Conservation (phyloP, 2,888 invertebrate species). For the Hirtodrosophila trivittata region DNA sequence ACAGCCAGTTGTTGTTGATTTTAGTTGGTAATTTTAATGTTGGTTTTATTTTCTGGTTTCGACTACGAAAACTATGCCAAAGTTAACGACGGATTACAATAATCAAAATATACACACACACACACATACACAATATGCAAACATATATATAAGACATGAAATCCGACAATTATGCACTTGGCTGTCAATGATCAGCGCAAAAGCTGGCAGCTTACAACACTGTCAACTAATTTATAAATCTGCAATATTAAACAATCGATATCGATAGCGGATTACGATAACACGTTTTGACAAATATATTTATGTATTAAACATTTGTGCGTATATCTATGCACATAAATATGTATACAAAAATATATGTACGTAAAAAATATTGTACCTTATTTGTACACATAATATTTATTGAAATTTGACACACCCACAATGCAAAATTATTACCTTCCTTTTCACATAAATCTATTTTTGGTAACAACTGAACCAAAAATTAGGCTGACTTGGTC, state of each 20-base stretch:
- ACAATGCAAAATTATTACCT: slow-evolving; percentile 36
- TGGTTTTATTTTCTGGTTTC: slow-evolving; percentile 62
- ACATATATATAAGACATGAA: slow-evolving; percentile 12
- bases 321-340: neutral
- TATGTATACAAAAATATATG: no score
- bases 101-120: slow-evolving; percentile 49
- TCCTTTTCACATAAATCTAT: slow-evolving; percentile 54
- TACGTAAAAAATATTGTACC: slow-evolving; percentile 3
- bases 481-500: slow-evolving; percentile 23
- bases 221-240: slow-evolving; percentile 50
- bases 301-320: slow-evolving; percentile 8
- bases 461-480: slow-evolving; percentile 66
- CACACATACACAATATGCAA: slow-evolving; percentile 18
- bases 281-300: slow-evolving; percentile 23
- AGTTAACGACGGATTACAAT: slow-evolving; percentile 73
- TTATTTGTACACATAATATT: neutral
- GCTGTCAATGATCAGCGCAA: slow-evolving; percentile 44
- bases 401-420: slow-evolving; percentile 52
- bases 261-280: slow-evolving; percentile 20
- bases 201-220: slow-evolving; percentile 43
- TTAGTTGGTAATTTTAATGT: slow-evolving; percentile 63
- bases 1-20: slow-evolving; percentile 28
- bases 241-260: slow-evolving; percentile 1
- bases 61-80: slow-evolving; percentile 72
- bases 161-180: slow-evolving; percentile 59